Evolutionary conservation across 2,113 vertebrate genomes (phyloP), one percentile per base, ranked within the genome.

Genomic region (Hemiscyllium ocellatum): DNA sequence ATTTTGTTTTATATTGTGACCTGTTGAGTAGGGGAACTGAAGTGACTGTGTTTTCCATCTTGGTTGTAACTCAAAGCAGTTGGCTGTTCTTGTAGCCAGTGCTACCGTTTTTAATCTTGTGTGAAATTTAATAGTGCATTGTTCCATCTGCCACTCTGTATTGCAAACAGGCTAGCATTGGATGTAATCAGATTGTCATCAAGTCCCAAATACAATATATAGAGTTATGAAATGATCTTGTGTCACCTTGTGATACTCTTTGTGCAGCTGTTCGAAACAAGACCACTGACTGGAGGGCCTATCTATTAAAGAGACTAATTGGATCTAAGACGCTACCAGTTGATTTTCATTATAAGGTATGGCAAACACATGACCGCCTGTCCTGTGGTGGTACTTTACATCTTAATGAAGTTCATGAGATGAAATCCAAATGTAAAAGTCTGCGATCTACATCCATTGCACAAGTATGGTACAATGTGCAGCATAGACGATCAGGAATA

Each of bases 301-400:
- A 99, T 96, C 98, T 99, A 96, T 99, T 99, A 98, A 98, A 98
- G 80, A 98, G 97, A 96, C 96, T 99, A 96, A 98, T 99, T 96
- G 99, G 99, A 96, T 97, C 98, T 95, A 97, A 97, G 96, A 99
- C 99, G 2, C 97, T 99, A 47, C 99, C 99, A 5, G 99, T 98
- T 91, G 98, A 99, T 95, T 99, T 99, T 96, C 98, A 99, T 91
- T 96, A 98, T 56, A 99, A 99, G 98, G 99, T 99, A 97, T 17
- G 95, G 52, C 19, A 85, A 33, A 10, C 22, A 50, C 0, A 6
- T 7, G 20, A 19, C 61, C 37, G 15, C 52, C 61, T 70, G 24
- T 19, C 61, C 33, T 66, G 26, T 4, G 1, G 24, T 90, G 4
- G 20, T 29, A 26, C 2, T 20, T 24, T 29, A 3, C 52, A 12